Conservation (phyloP, 23 tunicate species). For the Ciona savignyi region DNA sequence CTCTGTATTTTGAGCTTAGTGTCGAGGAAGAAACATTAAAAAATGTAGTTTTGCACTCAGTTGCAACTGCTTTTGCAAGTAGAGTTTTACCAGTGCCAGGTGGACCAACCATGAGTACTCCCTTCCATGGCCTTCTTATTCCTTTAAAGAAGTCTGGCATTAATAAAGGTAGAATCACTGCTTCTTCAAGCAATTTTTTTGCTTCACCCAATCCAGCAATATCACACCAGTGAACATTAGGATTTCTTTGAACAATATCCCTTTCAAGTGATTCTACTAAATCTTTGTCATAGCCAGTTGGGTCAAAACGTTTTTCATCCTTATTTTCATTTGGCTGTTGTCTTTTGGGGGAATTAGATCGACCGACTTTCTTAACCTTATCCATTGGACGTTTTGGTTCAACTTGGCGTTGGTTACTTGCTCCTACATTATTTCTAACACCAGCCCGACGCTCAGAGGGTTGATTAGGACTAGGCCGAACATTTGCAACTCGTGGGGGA, state of each 20-base stretch:
- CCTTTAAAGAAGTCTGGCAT: constrained; percentile 97
- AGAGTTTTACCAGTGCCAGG: no score
- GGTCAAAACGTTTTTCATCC: constrained; percentile 70
- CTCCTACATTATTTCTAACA: constrained; percentile 1
- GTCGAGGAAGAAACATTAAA: constrained; percentile 93
- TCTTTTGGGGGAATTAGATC: constrained; percentile 60
- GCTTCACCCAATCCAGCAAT: constrained; percentile 86
- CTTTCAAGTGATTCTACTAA: constrained; percentile 82
- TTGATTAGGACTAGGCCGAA: constrained; percentile 10
- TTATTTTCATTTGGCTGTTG: constrained; percentile 33
- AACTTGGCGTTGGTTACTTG: constrained; percentile 23
- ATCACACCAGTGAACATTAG: constrained; percentile 75
- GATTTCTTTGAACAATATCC: constrained; percentile 89
- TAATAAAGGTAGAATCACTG: constrained; percentile 82
- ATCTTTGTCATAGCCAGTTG: constrained; percentile 90
- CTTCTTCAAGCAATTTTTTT: constrained; percentile 85
- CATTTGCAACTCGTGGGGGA: constrained; percentile 20
- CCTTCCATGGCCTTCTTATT: constrained; percentile 92
- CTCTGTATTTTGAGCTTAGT: constrained; percentile 84
- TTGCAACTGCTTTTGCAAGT: no score
- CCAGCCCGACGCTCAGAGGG: constrained; percentile 20
- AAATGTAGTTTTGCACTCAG: no score
- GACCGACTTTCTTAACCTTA: constrained; percentile 17
- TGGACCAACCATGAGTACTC: constrained; percentile 88
- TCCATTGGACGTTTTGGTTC: constrained; percentile 28